phyloP scores from a whole-genome alignment of 2,888 invertebrate species.

The Panorpa germanica region DNA sequence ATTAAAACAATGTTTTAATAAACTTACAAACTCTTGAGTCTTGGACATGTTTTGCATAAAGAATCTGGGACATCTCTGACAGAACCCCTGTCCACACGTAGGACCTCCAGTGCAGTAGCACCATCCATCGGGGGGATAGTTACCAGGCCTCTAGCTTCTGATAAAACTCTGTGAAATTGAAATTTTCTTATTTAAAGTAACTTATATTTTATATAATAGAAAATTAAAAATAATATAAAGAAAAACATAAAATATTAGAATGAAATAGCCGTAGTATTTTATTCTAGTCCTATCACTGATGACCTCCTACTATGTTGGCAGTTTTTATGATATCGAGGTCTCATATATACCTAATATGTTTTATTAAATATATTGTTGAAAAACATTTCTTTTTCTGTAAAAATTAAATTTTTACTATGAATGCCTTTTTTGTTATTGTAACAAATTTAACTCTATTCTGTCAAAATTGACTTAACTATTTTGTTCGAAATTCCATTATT shows the following conservation, averaged over 20 bases:
- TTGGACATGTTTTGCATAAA: constrained; percentile 59
- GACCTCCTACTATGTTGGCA: no score
- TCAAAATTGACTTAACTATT: no score
- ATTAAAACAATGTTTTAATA: background rate
- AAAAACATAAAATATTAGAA: constrained; percentile 11
- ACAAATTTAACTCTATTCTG: no score
- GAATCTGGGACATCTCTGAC: constrained; percentile 48
- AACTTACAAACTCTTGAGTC: constrained; percentile 72
- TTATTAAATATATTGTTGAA: no score
- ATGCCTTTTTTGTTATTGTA: no score
- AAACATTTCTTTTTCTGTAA: no score
- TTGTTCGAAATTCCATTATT: no score
- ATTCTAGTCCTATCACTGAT: no score
- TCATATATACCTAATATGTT: no score
- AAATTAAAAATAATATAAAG: background rate
- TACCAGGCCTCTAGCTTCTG: constrained; percentile 63
- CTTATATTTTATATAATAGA: constrained; percentile 1
- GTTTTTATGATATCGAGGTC: no score
- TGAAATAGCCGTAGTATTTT: constrained; percentile 16
- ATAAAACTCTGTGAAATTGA: constrained; percentile 47
- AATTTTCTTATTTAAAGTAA: constrained; percentile 11
- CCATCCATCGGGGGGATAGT: constrained; percentile 73
- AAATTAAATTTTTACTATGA: no score
- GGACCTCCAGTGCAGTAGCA: constrained; percentile 53
- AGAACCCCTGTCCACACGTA: constrained; percentile 68